Base-by-base conservation (phyloP, 1,140 invertebrate species). In the Drosophila insularis region DNA sequence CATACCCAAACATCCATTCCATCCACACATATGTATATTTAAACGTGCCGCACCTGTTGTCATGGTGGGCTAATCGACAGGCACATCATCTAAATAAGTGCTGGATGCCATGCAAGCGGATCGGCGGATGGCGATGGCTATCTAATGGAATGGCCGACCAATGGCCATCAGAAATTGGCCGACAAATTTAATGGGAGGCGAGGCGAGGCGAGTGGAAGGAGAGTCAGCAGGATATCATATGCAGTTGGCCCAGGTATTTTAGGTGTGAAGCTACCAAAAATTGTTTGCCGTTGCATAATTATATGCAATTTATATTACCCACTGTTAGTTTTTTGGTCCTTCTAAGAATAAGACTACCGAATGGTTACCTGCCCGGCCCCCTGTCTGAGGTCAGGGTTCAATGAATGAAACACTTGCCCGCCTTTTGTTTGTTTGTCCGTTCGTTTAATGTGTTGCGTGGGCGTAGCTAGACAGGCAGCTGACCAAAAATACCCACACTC, bases 1-100 rank as follows among this genome's bases (percentile, higher is more conserved):
- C 78, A 79, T 84, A 50, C 32, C 19, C 17, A 58, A 10, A 54
- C 23, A 54, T 17, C 6, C 4, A 27, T 27, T 6, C 27, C 27
- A 27, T 27, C 27, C 27, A 27, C 1, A 4, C 32, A 27, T 23
- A 43, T 5, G 10, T 27, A 23, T 54, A n/a, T 54, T 13, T 40
- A 37, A 35, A 79, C 85, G 86, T 89, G 86, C 76, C 73, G 76
- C 86, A 89, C 86, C 86, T 89, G 86, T 89, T 89, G 86, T 89
- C 79, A 80, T 78, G 85, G 40, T 68, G 71, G 19, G 19, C 63
- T 74, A 86, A 74, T 84, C 73, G 78, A 74, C 70, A 62, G 60
- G 60, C 65, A 54, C 79, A 72, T 53, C 68, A 58, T 58, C 31
- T 11, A 19, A 32, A 32, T 81, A 75, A 81, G 68, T 79, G 82